A percentile compares a stretch with the other conserved stretches of the same genome.
Conservation (phyloP, 1,140 invertebrate species). For the Micrasema longulum region DNA sequence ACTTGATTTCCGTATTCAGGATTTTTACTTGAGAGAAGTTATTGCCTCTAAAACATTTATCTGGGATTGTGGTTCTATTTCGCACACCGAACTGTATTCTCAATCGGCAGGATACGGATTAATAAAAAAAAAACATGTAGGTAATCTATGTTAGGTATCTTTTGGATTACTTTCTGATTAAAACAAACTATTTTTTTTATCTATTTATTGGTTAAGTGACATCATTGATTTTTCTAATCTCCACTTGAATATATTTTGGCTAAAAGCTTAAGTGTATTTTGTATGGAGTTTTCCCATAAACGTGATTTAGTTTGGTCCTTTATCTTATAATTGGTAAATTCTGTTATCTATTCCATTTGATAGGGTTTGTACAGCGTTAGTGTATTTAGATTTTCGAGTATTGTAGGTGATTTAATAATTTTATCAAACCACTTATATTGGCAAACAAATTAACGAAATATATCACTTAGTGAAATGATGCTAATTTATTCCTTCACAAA, state of each 20-base stretch:
- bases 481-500: too few species aligned
- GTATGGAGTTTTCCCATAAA: constrained; percentile 9
- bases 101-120: too few species aligned
- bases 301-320: constrained; percentile 4
- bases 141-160: too few species aligned
- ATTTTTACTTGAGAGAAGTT: too few species aligned
- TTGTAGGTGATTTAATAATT: not conserved
- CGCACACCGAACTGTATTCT: too few species aligned
- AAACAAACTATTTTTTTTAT: not conserved
- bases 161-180: not conserved
- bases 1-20: too few species aligned
- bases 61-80: too few species aligned
- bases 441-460: constrained; percentile 24
- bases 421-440: constrained; percentile 3
- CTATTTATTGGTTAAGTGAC: not conserved
- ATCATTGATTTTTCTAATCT: constrained; percentile 28
- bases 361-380: not conserved
- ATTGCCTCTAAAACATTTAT: too few species aligned
- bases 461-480: constrained; percentile 20
- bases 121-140: too few species aligned
- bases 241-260: not conserved
- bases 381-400: not conserved
- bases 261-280: constrained; percentile 11
- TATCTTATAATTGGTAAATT: constrained; percentile 27
- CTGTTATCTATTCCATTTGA: constrained; percentile 6